Base-by-base conservation (phyloP, 1,140 invertebrate genomes). In the Ladona fulva region DNA sequence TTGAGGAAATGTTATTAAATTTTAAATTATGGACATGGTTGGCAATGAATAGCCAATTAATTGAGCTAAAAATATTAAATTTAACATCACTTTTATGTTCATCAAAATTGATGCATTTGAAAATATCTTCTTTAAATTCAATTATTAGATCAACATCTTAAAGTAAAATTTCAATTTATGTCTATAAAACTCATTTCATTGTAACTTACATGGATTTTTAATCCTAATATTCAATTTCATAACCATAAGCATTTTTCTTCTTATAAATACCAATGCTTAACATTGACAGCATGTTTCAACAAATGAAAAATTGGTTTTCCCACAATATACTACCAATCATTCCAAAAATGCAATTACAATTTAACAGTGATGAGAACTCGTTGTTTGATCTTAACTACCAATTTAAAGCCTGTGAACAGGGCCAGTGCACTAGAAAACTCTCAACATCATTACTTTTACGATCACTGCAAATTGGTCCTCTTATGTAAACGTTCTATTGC, bases 401-500 rank as follows among this genome's bases (percentile, higher is more conserved):
- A 66, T 66, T 19, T 66, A 19, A 66, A 66, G 52, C 52, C 52
- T 66, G 52, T 66, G 52, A 66, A 19, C 52, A 66, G 52, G 52
- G 52, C 52, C n/a, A 22, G 52, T 66, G 52, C 52, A 66, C 52
- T 66, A 66, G n/a, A 66, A 66, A 66, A 66, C n/a, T 66, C n/a
- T 22, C 12, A 12, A 22, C 52, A 66, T 16, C 14, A 19, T 66
- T 6, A 52, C 10, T 22, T 19, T 22, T 66, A 22, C 29, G 12
- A 66, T 76, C 76, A 76, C 14, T n/a, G 76, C 5, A 66, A 22
- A 66, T 77, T 77, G 24, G 77, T 79, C 74, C 74, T 74, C 37
- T 78, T 78, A 42, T 76, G 77, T 52, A 76, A 74, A 24, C 75
- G 74, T 52, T 78, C 79, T 42, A 77, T 76, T 19, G 78, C 77